phyloP scores from a whole-genome alignment of 2,113 vertebrate species.

The Rhinoderma darwinii region DNA sequence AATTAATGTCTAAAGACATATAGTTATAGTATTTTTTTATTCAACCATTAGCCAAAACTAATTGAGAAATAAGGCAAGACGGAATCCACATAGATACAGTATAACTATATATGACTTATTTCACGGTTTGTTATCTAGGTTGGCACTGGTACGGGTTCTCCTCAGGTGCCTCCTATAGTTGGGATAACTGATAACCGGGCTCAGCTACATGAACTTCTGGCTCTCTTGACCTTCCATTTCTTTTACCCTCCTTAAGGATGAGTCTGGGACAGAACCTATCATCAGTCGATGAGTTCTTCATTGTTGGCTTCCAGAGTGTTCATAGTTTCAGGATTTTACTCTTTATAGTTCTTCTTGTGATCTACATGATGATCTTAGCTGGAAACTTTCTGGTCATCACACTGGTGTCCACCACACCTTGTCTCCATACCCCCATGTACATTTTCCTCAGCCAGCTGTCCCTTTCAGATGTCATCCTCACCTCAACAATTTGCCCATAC shows the following conservation, averaged over 20 bases:
- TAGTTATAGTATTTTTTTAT: too few relatives aligned
- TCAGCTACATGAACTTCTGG: neutral
- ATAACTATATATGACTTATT: too few relatives aligned
- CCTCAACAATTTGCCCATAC: slow-evolving; percentile 52
- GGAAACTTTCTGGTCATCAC: slow-evolving; percentile 25
- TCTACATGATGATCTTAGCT: neutral
- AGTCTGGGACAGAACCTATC: neutral
- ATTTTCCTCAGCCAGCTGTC: slow-evolving; percentile 64
- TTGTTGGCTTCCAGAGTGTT: slow-evolving; percentile 4
- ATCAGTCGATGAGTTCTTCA: slow-evolving; percentile 12
- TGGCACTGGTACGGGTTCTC: too few relatives aligned
- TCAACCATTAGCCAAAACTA: too few relatives aligned
- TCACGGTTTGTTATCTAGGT: too few relatives aligned
- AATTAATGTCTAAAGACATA: too few relatives aligned
- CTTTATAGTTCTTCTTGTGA: neutral
- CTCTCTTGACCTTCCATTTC: neutral
- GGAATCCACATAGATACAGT: too few relatives aligned
- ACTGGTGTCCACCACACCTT: neutral
- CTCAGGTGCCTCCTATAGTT: too few relatives aligned
- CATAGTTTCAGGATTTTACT: neutral
- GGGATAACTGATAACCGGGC: too few relatives aligned
- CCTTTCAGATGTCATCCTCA: slow-evolving; percentile 61
- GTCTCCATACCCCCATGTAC: slow-evolving; percentile 50
- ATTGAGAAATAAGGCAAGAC: too few relatives aligned
- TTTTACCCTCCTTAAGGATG: neutral